Conservation (phyloP, 2,113 vertebrate genomes). For the Alaudala cheleensis region DNA sequence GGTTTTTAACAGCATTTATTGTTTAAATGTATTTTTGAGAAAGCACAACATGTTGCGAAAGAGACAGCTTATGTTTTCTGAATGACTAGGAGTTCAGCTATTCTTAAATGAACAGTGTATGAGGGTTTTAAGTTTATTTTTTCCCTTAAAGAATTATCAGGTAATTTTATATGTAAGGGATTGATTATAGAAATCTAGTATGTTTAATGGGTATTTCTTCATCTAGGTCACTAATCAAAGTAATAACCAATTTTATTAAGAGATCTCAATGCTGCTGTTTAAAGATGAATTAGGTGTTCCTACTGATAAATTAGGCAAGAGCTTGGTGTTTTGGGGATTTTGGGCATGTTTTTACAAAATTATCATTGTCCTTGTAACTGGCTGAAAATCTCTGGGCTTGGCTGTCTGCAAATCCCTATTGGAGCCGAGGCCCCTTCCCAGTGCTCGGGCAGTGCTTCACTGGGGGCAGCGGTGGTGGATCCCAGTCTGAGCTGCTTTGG, state of each 20-base stretch:
- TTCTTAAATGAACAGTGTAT: not conserved
- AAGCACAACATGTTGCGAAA: not conserved
- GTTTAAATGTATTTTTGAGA: not conserved
- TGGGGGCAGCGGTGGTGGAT: not conserved
- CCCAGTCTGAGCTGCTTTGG: not conserved
- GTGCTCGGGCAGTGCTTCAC: rapidly evolving
- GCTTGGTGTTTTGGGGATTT: not conserved
- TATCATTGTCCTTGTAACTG: not conserved
- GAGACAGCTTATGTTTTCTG: not conserved
- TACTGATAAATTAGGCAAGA: not conserved
- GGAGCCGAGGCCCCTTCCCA: rapidly evolving
- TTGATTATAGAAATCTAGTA: not conserved
- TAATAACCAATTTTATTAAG: not conserved
- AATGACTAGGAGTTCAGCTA: not conserved
- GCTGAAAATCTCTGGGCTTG: not conserved
- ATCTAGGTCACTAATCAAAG: not conserved
- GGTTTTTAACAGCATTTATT: not conserved
- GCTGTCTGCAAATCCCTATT: not conserved
- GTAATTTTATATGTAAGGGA: not conserved
- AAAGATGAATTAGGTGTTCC: not conserved
- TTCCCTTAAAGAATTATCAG: not conserved
- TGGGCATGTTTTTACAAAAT: not conserved
- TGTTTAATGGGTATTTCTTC: not conserved
- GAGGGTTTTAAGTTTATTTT: not conserved
- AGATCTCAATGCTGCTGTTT: not conserved